Evolutionary conservation across 2,888 invertebrate genomes (phyloP), one percentile per base, ranked within the genome.

Genomic region (Stenchaetothrips biformis): DNA sequence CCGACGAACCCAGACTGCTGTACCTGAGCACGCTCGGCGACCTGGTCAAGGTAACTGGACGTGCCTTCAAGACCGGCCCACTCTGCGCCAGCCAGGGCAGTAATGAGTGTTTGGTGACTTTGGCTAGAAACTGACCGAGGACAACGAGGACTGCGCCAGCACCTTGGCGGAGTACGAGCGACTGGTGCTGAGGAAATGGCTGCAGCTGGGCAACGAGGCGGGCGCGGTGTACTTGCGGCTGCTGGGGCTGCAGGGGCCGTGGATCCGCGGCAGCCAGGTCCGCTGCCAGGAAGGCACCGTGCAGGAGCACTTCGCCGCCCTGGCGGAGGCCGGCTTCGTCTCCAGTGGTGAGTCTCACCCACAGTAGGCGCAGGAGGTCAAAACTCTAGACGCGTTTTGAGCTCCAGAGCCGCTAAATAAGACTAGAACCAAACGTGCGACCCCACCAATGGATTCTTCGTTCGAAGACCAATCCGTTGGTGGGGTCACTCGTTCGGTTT

Each of bases 141-240:
- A 37, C 1, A 37, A 1, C 37, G 37, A 4, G 37, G 37, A 37
- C 37, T 37, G 37, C 37, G 1, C 37, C 4, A 37, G 37, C 37
- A 21, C 25, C 67, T 74, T 74, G 21, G 67, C 67, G 21, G 67
- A 74, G 21, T 74, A 74, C 67, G 67, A 74, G 67, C 21, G 25
- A 25, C 21, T 1, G 21, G 67, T 74, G 67, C 67, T 74, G 67
- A 2, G 67, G 67, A 6, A 11, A 7, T 74, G 67, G 67, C 21
- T 21, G 25, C 8, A 74, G 67, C 67, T 74, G 21, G 2, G 21
- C 21, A 25, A 67, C n/a, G 67, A 9, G 21, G 25, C 67, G 67
- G 67, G 21, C 25, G 25, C 67, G 21, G 25, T 25, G 0, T 74
- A 74, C 67, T 4, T 74, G 21, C 25, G 67, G 21, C 67, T 74